Base-by-base conservation (phyloP, 2,113 vertebrate species). In the Sula dactylatra region DNA sequence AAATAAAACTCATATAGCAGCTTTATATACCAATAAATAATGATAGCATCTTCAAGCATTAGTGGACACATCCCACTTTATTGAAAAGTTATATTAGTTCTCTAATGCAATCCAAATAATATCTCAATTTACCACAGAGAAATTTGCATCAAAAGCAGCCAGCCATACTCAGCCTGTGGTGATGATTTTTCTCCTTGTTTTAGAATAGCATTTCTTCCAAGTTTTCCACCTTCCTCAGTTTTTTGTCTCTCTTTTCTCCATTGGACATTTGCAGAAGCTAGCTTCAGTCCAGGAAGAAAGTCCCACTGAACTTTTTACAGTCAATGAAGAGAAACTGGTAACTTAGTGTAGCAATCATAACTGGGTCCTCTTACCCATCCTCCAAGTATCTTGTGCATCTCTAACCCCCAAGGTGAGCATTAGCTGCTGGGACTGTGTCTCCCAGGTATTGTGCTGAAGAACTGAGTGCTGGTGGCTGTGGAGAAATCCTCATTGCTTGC, bases 11-110 rank as follows among this genome's bases (percentile, higher is more conserved):
- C 16, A 10, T 27, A 50, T 21, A 94, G 72, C 55, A 73, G 62
- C 49, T 90, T 96, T 80, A 93, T 82, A 29, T 80, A 79, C 88
- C 90, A 93, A 96, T 95, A 96, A 93, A 94, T 96, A 96, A 85
- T 50, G 95, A 95, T 88, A 88, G 36, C 69, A 62, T 76, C 69
- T 79, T 78, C 88, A 56, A 94, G 65, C 76, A 73, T 62, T 95
- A 95, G 61, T 64, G 92, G 92, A 49, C 79, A 82, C 69, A 76
- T 76, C 40, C 62, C 81, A 77, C 81, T 86, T 59, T 73, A 92
- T 29, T 70, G 89, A 89, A 61, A 88, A 92, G 76, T 73, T 62
- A 8, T 84, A 92, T 77, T 73, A 80, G n/a, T 77, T 82, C 66
- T 70, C 70, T 77, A 86, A 73, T 67, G 62, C 70, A 62, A 34